phyloP scores from a whole-genome alignment of 2,888 invertebrate species.

The Sphecodes monilicornis region DNA sequence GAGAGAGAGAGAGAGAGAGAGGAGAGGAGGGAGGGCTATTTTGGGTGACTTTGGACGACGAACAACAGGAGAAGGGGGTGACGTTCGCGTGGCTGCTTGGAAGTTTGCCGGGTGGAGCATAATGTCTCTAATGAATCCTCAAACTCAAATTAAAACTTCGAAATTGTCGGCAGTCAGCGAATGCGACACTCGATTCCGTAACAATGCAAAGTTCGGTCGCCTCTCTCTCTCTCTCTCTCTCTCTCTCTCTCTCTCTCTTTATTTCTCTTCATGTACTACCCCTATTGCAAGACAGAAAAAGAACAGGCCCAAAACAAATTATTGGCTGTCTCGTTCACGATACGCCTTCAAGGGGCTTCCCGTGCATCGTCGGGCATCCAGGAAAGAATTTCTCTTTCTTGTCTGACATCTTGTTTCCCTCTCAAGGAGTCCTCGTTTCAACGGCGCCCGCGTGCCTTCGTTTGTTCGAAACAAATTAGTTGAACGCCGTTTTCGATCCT shows the following conservation, averaged over 20 bases:
- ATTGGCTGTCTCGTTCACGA: conserved; percentile 68
- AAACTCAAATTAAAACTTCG: conserved; percentile 83
- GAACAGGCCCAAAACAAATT: conserved; percentile 73
- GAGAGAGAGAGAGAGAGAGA: background rate
- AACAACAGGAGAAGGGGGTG: conserved; percentile 18
- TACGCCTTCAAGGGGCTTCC: conserved; percentile 57
- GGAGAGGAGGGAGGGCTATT: conserved; percentile 19
- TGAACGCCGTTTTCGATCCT: conserved; percentile 28
- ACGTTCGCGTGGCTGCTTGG: conserved; percentile 70
- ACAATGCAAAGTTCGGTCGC: conserved; percentile 80
- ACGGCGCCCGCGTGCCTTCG: conserved; percentile 37
- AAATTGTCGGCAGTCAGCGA: conserved; percentile 80
- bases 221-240: background rate
- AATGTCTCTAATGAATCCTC: conserved; percentile 79
- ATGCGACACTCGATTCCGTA: conserved; percentile 79
- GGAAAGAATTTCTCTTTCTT: conserved; percentile 55
- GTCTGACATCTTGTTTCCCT: conserved; percentile 46
- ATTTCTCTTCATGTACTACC: conserved; percentile 33
- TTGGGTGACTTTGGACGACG: conserved; percentile 41
- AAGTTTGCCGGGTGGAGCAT: conserved; percentile 73
- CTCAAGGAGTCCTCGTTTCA: conserved; percentile 37
- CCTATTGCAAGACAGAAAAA: conserved; percentile 50
- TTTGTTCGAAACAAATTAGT: conserved; percentile 58
- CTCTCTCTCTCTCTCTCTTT: background rate
- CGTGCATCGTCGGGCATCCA: conserved; percentile 37